Base-by-base conservation (phyloP, 1,140 invertebrate genomes). In the Leptinotarsa lineolata region DNA sequence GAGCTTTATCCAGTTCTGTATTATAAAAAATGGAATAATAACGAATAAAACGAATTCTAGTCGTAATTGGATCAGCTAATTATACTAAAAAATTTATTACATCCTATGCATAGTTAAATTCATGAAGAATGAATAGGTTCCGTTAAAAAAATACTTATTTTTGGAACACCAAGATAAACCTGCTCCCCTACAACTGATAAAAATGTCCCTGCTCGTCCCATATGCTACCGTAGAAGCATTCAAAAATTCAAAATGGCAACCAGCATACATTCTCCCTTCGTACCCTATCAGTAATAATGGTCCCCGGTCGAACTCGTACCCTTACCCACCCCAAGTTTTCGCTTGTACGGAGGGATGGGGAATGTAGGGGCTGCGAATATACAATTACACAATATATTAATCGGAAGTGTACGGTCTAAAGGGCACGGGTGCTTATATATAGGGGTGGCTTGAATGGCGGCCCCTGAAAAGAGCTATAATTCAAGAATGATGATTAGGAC, bases 381-480 rank as follows among this genome's bases (percentile, higher is more conserved):
- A 54, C 48, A 65, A 30, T 22, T 65, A 65, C 39, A 65, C 63
- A 65, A 65, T 65, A 65, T 65, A 65, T 39, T 65, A 65, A 65
- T 65, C 63, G 24, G 63, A 65, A 65, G 48, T 54, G 13, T 54
- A 54, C 48, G 48, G 48, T 54, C 48, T 54, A 54, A 54, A 54
- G 16, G 48, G 48, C 16, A 65, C 63, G 63, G 21, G 22, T 39
- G 22, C 13, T 18, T 30, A 24, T 30, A 20, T 24, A 65, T 24
- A 65, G 63, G 63, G 63, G 63, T 15, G 63, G 22, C 2, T 61
- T 30, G 63, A 65, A 65, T 30, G n/a, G 39, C 63, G 15, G 39
- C 11, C 63, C 63, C 21, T 65, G n/a, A 16, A 18, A n/a, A 18
- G 12, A 54, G n/a, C 48, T 15, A 54, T 54, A 54, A 18, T 54